Base-by-base conservation (phyloP, 37 sponge, comb jelly and placozoan species). In the Beroe forskalii region DNA sequence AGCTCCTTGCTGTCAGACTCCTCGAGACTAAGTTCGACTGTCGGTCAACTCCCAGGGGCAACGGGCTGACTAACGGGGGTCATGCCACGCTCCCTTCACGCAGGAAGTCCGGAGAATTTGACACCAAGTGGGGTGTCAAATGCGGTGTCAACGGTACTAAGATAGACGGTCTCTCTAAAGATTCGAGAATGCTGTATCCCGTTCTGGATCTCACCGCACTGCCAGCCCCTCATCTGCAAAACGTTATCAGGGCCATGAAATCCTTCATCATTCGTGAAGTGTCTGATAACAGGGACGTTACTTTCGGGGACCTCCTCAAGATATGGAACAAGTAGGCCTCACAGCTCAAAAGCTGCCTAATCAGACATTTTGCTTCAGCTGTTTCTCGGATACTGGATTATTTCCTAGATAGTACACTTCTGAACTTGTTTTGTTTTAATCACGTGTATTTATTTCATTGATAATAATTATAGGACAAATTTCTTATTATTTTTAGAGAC, bases 311-410 rank as follows among this genome's bases (percentile, higher is more conserved):
- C 38, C 33, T 69, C 1, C 32, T 20, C 72, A 19, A 36, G 1
- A 2, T 69, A 19, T 69, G 72, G 72, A 32, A 69, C 72, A 63
- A 30, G 66, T n/a, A n/a, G n/a, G n/a, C n/a, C n/a, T n/a, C n/a
- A n/a, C n/a, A n/a, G n/a, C n/a, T n/a, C n/a, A n/a, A n/a, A n/a
- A n/a, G n/a, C n/a, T n/a, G n/a, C n/a, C n/a, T n/a, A n/a, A n/a
- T n/a, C n/a, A n/a, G n/a, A n/a, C n/a, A n/a, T n/a, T n/a, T n/a
- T n/a, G n/a, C n/a, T n/a, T n/a, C n/a, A n/a, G n/a, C n/a, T n/a
- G n/a, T n/a, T n/a, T n/a, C n/a, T n/a, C n/a, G n/a, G n/a, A n/a
- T n/a, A n/a, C n/a, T n/a, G n/a, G n/a, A n/a, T n/a, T n/a, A n/a
- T n/a, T n/a, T n/a, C n/a, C n/a, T n/a, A n/a, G n/a, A n/a, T n/a